These are phyloP conservation scores for Sclerurus mexicanus DNA, from an alignment of 2,113 vertebrate species.

Conservation along the genomic window DNA sequence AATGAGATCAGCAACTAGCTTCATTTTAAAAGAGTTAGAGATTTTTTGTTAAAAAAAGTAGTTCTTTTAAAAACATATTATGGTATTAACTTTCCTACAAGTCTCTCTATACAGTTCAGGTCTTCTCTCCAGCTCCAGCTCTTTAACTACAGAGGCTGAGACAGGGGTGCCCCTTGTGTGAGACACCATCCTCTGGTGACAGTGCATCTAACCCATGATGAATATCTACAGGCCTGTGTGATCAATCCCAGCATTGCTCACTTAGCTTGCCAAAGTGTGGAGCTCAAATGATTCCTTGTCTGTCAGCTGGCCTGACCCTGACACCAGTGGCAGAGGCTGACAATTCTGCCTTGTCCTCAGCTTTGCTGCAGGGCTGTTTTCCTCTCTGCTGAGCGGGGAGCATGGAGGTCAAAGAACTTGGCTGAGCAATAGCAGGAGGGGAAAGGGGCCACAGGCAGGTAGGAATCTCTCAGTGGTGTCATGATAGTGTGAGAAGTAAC, in stretches of 20 bases:
- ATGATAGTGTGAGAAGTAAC: background rate
- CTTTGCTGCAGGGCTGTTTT: background rate
- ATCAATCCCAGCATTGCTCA: background rate
- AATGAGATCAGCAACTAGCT: conserved; percentile 49
- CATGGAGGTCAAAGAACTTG: background rate
- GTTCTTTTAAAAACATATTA: background rate
- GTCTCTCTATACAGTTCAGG: background rate
- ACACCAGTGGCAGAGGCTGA: background rate
- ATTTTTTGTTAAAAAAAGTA: background rate
- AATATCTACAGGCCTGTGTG: background rate
- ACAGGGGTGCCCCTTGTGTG: background rate
- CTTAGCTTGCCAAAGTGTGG: background rate
- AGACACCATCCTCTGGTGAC: background rate
- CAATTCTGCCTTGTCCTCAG: background rate
- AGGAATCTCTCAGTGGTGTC: background rate
- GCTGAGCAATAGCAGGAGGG: background rate
- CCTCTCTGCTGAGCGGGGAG: fast-evolving
- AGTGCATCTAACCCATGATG: background rate
- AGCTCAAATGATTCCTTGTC: background rate
- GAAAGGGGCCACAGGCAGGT: background rate
- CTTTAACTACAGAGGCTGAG: background rate
- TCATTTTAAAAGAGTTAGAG: conserved; percentile 40
- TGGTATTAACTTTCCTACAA: background rate
- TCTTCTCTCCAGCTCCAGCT: background rate
- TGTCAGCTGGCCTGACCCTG: background rate